These are phyloP conservation scores for Apogon talboti DNA, from an alignment of 2,797 vertebrate genomes.

Conservation along the genomic window DNA sequence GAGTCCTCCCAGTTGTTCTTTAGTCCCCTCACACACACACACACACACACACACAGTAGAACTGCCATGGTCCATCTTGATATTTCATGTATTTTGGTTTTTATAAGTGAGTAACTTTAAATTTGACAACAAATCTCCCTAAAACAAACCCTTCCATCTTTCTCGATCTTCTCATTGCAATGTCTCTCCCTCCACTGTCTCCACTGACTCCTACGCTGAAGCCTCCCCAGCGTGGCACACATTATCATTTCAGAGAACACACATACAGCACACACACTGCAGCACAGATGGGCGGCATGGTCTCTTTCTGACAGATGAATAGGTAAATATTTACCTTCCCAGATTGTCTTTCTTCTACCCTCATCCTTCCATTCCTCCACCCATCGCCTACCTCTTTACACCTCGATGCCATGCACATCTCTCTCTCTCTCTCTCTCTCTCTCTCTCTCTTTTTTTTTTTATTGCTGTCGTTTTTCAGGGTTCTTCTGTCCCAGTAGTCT, in stretches of 20 bases:
- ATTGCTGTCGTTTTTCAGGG: conserved; percentile 38
- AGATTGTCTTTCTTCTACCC: conserved; percentile 72
- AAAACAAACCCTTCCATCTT: conserved; percentile 24
- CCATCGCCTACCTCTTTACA: conserved; percentile 45
- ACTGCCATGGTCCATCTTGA: conserved; percentile 34
- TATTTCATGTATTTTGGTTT: conserved; percentile 48
- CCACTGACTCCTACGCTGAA: conserved; percentile 58
- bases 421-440: background rate
- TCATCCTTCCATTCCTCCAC: conserved; percentile 57
- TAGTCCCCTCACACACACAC: conserved; percentile 21
- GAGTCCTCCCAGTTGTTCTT: conserved; percentile 49
- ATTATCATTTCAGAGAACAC: conserved; percentile 74
- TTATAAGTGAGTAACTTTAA: conserved; percentile 34
- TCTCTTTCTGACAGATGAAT: conserved; percentile 70
- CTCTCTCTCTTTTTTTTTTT: conserved; percentile 4
- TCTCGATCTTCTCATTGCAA: conserved; percentile 17
- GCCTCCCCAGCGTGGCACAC: conserved; percentile 49
- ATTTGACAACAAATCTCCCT: conserved; percentile 40
- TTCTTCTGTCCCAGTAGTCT: conserved; percentile 50
- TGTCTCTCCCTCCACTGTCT: conserved; percentile 44
- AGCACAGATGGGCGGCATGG: conserved; percentile 73
- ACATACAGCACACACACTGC: conserved; percentile 43
- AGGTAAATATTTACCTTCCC: conserved; percentile 81
- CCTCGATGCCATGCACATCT: conserved; percentile 35
- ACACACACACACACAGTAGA: conserved; percentile 27